Percentiles rank a stretch among this genome's conserved stretches.
Conservation (phyloP, 2,113 vertebrate genomes). For the Rhinopomastus cyanomelas region DNA sequence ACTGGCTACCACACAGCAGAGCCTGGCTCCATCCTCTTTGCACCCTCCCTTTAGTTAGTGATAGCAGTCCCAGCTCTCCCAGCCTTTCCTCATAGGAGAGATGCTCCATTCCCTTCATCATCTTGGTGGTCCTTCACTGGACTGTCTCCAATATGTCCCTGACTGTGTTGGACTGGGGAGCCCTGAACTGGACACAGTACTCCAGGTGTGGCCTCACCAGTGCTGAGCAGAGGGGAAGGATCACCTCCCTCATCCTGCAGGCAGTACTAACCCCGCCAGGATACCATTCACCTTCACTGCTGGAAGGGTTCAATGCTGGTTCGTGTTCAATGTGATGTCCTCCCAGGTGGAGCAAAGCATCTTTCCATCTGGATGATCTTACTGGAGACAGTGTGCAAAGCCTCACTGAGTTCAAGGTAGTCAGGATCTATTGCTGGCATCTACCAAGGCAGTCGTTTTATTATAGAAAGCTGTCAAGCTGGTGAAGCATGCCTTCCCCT, state of each 20-base stretch:
- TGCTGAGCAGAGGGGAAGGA: not conserved
- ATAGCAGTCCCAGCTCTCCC: not conserved
- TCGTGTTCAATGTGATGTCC: not conserved
- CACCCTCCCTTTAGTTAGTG: not conserved
- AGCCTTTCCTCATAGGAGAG: not conserved
- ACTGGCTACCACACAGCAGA: not conserved
- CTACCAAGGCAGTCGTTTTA: not conserved
- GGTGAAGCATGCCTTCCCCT: not conserved
- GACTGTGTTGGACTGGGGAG: too few relatives aligned
- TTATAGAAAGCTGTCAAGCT: not conserved
- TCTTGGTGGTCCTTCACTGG: not conserved
- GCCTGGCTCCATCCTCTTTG: accelerated
- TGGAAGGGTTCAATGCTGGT: not conserved
- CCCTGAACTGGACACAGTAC: not conserved
- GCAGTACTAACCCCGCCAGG: too few relatives aligned
- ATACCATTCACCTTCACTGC: too few relatives aligned
- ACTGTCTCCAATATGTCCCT: not conserved
- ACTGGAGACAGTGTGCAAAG: not conserved
- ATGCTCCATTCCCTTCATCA: not conserved
- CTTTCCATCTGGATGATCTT: not conserved
- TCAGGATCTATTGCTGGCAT: not conserved
- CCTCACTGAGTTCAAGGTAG: not conserved
- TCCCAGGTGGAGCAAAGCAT: not conserved
- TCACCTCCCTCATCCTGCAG: not conserved
- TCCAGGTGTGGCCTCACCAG: not conserved